Evolutionary conservation across 2,888 invertebrate species (phyloP), one percentile per base, ranked within the genome.

Genomic region (Hyles lineata): DNA sequence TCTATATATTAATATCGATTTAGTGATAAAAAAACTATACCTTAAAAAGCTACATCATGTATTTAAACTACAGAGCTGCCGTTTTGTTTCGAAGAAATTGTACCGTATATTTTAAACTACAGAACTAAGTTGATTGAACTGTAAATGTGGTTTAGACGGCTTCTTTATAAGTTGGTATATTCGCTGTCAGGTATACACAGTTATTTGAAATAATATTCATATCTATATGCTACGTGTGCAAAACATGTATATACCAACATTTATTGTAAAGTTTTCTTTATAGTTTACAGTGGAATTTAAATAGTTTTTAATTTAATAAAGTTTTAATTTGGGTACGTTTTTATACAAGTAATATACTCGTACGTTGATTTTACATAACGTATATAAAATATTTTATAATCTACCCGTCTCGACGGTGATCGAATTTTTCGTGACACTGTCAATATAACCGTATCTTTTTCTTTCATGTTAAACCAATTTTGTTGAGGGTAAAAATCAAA

Each of bases 391-490:
- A 63, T 43, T 63, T 63, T 77, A 80, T 78, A 82, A 78, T 75
- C 72, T 72, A 74, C 79, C 75, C 77, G 77, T 80, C 75, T 75
- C 75, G 76, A 76, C 78, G 82, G 79, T 79, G 79, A 82, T 78
- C 78, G 75, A 79, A 82, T 84, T 82, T 83, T 75, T 76, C 79
- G 77, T 83, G 81, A 84, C 83, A 83, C 78, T 78, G 76, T 81
- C 82, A 82, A 85, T 83, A 85, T 87, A 79, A 83, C 80, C 83
- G 79, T 80, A 78, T 83, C 80, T 82, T 82, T 84, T 82, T 85
- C 83, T 83, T 83, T 82, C 81, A 83, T 80, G 82, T 76, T 79
- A 85, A 87, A 84, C 83, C 85, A 87, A 87, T 86, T 88, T 88
- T 78, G 78, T 80, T 78, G 73, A 76, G 82, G 82, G 79, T 80